These are phyloP conservation scores for Eudemis profundana DNA, from an alignment of 2,888 invertebrate genomes.

Conservation along the genomic window DNA sequence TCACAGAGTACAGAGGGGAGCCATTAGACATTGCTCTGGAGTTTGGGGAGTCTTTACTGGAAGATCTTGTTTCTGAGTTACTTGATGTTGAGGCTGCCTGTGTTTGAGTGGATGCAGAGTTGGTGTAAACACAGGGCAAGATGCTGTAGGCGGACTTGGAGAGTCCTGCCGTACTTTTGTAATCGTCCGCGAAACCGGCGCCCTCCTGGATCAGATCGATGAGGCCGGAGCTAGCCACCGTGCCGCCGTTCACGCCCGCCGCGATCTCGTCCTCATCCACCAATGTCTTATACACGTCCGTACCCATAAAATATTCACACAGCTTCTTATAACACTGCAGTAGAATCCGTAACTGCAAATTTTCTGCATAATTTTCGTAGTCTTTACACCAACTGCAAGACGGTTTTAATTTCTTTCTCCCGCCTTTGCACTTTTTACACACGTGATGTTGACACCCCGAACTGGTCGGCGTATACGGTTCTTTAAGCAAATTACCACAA, in stretches of 20 bases:
- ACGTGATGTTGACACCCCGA: constrained; percentile 95
- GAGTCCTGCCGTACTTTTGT: constrained; percentile 89
- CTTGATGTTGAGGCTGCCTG: constrained; percentile 70
- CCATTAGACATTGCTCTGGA: constrained; percentile 75
- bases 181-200: constrained; percentile 90
- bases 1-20: constrained; percentile 88
- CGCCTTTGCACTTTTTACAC: constrained; percentile 93
- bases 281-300: constrained; percentile 88
- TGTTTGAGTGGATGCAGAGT: constrained; percentile 83
- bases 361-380: constrained; percentile 92
- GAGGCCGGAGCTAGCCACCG: constrained; percentile 85
- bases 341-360: constrained; percentile 91
- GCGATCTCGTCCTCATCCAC: constrained; percentile 82
- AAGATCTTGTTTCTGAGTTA: constrained; percentile 64
- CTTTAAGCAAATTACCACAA: constrained; percentile 92
- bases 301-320: constrained; percentile 92
- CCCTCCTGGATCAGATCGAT: constrained; percentile 93
- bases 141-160: constrained; percentile 91
- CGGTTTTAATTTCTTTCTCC: constrained; percentile 93
- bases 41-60: constrained; percentile 72
- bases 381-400: constrained; percentile 94
- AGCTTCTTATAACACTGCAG: constrained; percentile 95
- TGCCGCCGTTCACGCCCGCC: constrained; percentile 81
- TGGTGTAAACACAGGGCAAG: constrained; percentile 89
- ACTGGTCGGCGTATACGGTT: constrained; percentile 92